Evolutionary conservation across 2,797 vertebrate genomes (phyloP).

Genomic region (Denticeps clupeoides): DNA sequence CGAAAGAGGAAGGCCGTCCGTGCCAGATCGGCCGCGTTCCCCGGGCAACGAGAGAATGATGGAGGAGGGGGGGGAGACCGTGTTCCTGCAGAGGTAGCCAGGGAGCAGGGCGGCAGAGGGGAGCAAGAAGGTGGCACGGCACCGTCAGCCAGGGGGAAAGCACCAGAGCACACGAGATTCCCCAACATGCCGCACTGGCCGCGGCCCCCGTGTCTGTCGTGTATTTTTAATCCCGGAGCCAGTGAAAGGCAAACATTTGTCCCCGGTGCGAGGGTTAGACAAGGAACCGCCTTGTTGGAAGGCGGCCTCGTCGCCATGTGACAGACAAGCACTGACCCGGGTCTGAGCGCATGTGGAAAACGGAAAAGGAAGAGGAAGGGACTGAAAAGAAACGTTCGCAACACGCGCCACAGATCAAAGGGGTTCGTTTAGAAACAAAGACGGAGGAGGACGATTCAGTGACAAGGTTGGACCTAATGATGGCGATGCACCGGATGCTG

Average conservation of each 20-base stretch:
- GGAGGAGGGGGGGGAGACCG: slow-evolving; percentile 38
- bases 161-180: background rate
- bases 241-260: background rate
- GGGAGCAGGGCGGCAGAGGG: slow-evolving; percentile 35
- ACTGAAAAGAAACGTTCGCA: no score
- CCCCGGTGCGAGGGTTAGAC: background rate
- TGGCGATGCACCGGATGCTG: no score
- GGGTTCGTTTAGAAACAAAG: no score
- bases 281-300: background rate
- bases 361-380: no score
- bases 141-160: slow-evolving; percentile 7
- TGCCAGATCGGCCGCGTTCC: slow-evolving; percentile 46
- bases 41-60: slow-evolving; percentile 34
- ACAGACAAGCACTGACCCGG: no score
- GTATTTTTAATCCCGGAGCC: slow-evolving; percentile 13
- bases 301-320: background rate
- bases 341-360: no score
- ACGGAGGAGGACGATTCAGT: no score
- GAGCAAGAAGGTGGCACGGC: slow-evolving; percentile 20
- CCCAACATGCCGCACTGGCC: slow-evolving; percentile 4
- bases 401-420: no score
- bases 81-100: slow-evolving; percentile 38
- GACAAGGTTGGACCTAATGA: no score
- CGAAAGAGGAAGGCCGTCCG: slow-evolving; percentile 40
- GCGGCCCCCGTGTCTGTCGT: background rate